A percentile compares a stretch with the other conserved stretches of the same genome.
Conservation (phyloP, 2,888 invertebrate genomes). For the Tryphoninae sp. region DNA sequence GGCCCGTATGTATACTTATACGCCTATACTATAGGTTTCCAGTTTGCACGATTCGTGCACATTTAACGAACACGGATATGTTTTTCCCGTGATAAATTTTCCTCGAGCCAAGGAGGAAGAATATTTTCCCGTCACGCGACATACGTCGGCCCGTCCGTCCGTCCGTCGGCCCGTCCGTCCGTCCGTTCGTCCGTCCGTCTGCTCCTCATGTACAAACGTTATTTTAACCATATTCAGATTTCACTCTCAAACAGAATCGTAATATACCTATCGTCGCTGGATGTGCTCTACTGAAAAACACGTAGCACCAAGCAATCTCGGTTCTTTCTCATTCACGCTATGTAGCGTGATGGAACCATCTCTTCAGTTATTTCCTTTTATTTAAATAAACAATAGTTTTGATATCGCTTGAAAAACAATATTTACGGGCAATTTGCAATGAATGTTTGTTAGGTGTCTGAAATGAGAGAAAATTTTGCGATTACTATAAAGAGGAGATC, state of each 20-base stretch:
- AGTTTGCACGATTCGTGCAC: constrained; percentile 30
- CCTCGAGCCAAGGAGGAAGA: constrained; percentile 25
- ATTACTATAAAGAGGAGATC: no score
- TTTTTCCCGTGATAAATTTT: constrained; percentile 44
- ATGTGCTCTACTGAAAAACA: background rate
- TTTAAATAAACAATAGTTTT: no score
- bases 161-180: constrained; percentile 8
- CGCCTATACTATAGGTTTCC: background rate
- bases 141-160: background rate
- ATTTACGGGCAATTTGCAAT: no score
- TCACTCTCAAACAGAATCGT: constrained; percentile 26
- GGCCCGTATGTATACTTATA: background rate
- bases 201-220: constrained; percentile 26
- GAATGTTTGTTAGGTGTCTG: no score
- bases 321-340: no score
- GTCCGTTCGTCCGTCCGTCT: constrained; percentile 4
- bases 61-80: constrained; percentile 34
- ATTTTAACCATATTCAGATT: constrained; percentile 51
- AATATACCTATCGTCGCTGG: background rate
- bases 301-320: no score
- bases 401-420: no score
- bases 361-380: no score
- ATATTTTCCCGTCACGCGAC: constrained; percentile 42
- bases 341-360: no score
- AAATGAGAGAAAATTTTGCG: no score